Percentiles rank a stretch among this genome's conserved stretches.
These are phyloP conservation scores for Alcedo quadribrachys DNA, from an alignment of 2,797 vertebrate species.

Conservation along the genomic window DNA sequence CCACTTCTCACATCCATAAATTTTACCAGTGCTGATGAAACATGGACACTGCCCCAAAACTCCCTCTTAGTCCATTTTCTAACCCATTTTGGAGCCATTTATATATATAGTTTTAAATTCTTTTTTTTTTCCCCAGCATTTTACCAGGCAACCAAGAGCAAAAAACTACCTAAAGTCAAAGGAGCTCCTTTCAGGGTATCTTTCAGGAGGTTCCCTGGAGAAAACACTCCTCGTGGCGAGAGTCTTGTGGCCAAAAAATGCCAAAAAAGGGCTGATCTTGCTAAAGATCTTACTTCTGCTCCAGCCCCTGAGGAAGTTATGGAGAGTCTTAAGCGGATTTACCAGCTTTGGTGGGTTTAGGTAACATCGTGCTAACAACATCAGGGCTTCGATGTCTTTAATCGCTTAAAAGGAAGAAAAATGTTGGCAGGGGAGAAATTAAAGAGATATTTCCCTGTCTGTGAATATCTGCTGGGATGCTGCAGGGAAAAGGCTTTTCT, in stretches of 20 bases:
- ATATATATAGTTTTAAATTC: background rate
- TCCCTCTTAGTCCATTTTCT: background rate
- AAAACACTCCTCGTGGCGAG: background rate
- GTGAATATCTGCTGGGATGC: background rate
- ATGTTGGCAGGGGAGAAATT: background rate
- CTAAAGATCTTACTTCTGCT: background rate
- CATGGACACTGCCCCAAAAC: accelerated
- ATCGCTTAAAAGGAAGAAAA: background rate
- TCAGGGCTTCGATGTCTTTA: background rate
- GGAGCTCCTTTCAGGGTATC: background rate
- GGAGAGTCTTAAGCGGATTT: slow-evolving; percentile 20
- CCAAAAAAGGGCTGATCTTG: background rate
- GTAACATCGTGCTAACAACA: background rate
- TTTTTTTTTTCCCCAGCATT: background rate
- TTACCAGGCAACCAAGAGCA: background rate
- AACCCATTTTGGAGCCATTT: background rate
- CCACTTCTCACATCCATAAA: background rate
- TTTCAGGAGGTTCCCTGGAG: background rate
- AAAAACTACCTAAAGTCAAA: background rate
- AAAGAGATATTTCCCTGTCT: background rate
- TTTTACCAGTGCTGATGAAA: accelerated
- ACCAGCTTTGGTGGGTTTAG: slow-evolving; percentile 22
- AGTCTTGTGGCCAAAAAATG: background rate
- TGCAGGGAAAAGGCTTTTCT: background rate
- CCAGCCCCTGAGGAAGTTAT: background rate